Percentiles rank a stretch among this genome's conserved stretches.
Evolutionary conservation across 2,888 invertebrate species (phyloP).

Genomic region (Philonicus albiceps): DNA sequence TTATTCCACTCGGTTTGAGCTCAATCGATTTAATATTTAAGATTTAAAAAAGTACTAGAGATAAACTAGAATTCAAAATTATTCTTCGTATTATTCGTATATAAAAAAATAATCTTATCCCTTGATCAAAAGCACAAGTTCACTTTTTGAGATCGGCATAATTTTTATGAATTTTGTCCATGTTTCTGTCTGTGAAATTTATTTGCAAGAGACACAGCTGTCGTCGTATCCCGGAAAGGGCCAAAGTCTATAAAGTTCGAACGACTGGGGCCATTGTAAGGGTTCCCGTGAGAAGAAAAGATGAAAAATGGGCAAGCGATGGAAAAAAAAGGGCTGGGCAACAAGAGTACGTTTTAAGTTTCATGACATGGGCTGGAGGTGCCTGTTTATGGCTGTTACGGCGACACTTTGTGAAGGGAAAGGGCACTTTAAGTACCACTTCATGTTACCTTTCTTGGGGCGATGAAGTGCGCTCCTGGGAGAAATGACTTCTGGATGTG

Average conservation of each 20-base stretch:
- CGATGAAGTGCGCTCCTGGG: background rate
- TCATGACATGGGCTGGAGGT: background rate
- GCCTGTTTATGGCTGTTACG: background rate
- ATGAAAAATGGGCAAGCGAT: background rate
- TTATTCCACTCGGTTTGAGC: too few relatives aligned
- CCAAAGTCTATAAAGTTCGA: background rate
- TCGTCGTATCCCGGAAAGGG: background rate
- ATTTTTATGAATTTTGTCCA: background rate
- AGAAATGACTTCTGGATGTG: background rate
- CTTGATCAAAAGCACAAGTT: background rate
- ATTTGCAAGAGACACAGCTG: background rate
- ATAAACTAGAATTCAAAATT: too few relatives aligned
- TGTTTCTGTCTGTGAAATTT: background rate
- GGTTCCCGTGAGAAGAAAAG: background rate
- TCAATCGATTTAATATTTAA: too few relatives aligned
- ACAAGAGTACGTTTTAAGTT: background rate
- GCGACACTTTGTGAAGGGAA: background rate
- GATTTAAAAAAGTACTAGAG: too few relatives aligned
- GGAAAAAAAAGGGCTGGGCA: background rate
- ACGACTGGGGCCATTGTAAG: background rate
- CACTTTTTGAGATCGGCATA: background rate
- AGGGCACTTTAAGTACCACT: background rate
- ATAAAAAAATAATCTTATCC: too few relatives aligned
- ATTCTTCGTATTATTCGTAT: too few relatives aligned
- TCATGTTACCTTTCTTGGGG: background rate